Base-by-base conservation (phyloP, 2,888 invertebrate genomes). In the Aleiodes testaceus region DNA sequence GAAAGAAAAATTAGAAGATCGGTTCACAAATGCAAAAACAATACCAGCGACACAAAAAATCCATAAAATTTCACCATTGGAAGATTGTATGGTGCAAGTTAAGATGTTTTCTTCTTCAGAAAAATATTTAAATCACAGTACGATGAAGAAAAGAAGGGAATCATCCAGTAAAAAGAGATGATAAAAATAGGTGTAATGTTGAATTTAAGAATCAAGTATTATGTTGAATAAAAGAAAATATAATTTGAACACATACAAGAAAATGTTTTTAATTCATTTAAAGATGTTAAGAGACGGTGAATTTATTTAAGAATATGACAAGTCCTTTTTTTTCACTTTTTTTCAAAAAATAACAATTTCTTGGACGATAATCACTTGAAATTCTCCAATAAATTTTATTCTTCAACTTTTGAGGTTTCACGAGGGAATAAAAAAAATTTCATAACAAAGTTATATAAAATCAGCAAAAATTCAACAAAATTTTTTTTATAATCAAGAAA, bases 41-140 rank as follows among this genome's bases (percentile, higher is more conserved):
- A 73, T 71, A 65, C 53, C 53, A 55, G 66, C 68, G 30, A 73
- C 63, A 18, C 49, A 67, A 50, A 49, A 71, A 71, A 30, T 20
- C 50, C 53, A 66, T 52, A 53, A 44, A 66, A 66, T 52, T 52
- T 52, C 18, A 16, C 59, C 42, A 16, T 59, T 30, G 36, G 59
- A 59, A 59, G 18, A 59, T 36, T 42, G 59, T 59, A 59, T 59
- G 36, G 42, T 36, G 16, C 7, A 42, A 59, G 59, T 59, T 36
- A 59, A 9, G 42, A 14, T 18, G 16, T 59, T 59, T 59, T 59
- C 42, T 59, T 59, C 59, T 59, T 59, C 59, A 42, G 59, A 30
- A 42, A 42, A 30, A 36, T 59, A 36, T 59, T 59, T 16, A 42
- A 59, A 42, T 59, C 16, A 42, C 42, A 42, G 59, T 59, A 42